phyloP scores from a whole-genome alignment of 2,888 invertebrate species.

The Saturnia pavonia region DNA sequence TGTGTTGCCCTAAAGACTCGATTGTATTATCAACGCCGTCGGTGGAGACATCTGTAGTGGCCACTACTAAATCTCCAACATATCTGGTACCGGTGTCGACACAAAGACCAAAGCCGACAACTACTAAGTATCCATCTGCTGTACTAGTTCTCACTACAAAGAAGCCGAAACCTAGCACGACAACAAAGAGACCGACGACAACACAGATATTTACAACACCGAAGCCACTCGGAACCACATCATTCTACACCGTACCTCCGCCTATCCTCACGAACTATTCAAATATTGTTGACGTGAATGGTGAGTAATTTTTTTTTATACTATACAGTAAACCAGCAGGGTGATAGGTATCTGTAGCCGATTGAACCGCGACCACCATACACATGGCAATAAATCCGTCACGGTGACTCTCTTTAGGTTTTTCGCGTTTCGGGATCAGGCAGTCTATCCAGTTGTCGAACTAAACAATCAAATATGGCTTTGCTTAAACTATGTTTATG shows the following conservation, averaged over 20 bases:
- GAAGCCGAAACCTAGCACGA: constrained; percentile 51
- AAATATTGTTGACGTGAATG: constrained; percentile 79
- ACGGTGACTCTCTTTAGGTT: too few species aligned
- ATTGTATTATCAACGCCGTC: constrained; percentile 53
- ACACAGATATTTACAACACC: constrained; percentile 51
- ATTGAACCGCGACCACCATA: too few species aligned
- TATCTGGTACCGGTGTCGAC: constrained; percentile 70
- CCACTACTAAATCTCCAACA: constrained; percentile 69
- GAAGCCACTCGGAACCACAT: constrained; percentile 60
- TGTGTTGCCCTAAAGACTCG: constrained; percentile 89
- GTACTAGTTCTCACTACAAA: constrained; percentile 57
- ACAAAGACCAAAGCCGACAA: constrained; percentile 51
- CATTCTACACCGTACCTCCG: constrained; percentile 71
- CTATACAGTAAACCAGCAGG: too few species aligned
- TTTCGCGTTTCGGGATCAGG: too few species aligned
- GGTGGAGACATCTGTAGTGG: constrained; percentile 59
- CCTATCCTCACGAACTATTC: constrained; percentile 69
- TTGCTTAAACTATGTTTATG: too few species aligned
- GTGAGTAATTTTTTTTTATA: constrained; percentile 48
- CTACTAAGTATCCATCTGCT: constrained; percentile 52
- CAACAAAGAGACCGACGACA: constrained; percentile 49
- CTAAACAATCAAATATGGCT: too few species aligned
- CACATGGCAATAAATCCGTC: too few species aligned
- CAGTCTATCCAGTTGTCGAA: too few species aligned
- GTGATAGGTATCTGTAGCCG: too few species aligned